Percentiles rank a stretch among this genome's conserved stretches.
These are phyloP conservation scores for Nomada goodeniana DNA, from an alignment of 2,888 invertebrate genomes.

Conservation along the genomic window DNA sequence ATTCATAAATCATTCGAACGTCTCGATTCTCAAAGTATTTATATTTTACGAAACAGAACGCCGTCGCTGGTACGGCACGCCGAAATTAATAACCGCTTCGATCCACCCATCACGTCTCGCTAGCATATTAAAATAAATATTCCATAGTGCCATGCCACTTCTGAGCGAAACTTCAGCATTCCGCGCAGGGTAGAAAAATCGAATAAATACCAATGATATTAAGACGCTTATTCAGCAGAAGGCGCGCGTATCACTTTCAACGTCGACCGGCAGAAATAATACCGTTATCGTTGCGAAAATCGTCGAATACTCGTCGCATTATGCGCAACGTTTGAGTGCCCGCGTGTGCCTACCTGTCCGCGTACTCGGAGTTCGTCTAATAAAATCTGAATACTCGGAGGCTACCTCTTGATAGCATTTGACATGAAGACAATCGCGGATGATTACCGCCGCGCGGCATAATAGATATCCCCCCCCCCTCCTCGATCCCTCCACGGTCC, in stretches of 20 bases:
- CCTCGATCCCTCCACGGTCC: slow-evolving; percentile 38
- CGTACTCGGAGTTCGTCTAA: slow-evolving; percentile 65
- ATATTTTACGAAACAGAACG: too few species aligned
- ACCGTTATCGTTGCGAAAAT: slow-evolving; percentile 65
- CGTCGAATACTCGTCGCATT: slow-evolving; percentile 40
- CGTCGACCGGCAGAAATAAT: slow-evolving; percentile 60
- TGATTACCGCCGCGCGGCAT: slow-evolving; percentile 75
- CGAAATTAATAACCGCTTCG: too few species aligned
- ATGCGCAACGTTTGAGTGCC: background rate
- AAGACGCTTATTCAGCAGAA: slow-evolving; percentile 43
- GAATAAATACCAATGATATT: slow-evolving; percentile 47
- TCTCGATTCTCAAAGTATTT: too few species aligned
- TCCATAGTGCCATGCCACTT: too few species aligned
- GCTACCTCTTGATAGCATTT: slow-evolving; percentile 72
- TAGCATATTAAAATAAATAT: too few species aligned
- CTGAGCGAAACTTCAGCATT: slow-evolving; percentile 1
- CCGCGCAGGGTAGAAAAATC: slow-evolving; percentile 13
- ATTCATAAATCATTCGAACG: too few species aligned
- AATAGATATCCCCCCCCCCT: slow-evolving; percentile 61
- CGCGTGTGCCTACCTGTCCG: background rate
- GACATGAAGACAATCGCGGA: slow-evolving; percentile 79
- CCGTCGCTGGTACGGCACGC: too few species aligned
- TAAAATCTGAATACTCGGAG: slow-evolving; percentile 77
- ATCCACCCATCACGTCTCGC: too few species aligned
- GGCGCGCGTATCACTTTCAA: slow-evolving; percentile 33